These are phyloP conservation scores for Turritopsis dohrnii DNA, from an alignment of 30 jellyfish, hydroid and myxozoan species.

Conservation along the genomic window DNA sequence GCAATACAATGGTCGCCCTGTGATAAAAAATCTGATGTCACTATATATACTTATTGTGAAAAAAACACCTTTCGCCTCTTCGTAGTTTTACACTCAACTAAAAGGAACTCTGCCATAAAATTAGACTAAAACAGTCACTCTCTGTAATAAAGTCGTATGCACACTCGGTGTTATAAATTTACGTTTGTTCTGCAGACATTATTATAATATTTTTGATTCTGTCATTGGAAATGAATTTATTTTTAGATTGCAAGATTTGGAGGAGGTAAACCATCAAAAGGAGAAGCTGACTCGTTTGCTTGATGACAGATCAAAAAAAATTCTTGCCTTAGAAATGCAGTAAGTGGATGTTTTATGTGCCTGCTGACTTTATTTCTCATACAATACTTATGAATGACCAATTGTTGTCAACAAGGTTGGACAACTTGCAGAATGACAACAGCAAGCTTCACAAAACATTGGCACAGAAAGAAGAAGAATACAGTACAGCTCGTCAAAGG, in stretches of 20 bases:
- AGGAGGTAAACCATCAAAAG: conserved; percentile 52
- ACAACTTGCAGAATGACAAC: conserved; percentile 32
- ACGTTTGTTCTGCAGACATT: no score
- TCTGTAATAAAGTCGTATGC: no score
- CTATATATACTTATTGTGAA: no score
- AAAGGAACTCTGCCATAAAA: no score
- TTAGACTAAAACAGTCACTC: no score
- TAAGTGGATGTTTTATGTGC: conserved; percentile 16
- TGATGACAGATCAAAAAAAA: conserved; percentile 55
- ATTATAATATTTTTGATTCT: not conserved
- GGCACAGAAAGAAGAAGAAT: conserved; percentile 73
- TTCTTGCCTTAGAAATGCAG: conserved; percentile 61
- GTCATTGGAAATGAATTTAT: not conserved
- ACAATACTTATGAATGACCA: not conserved
- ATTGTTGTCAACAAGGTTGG: not conserved
- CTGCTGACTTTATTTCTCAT: not conserved
- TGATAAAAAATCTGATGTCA: no score
- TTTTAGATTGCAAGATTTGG: conserved; percentile 48
- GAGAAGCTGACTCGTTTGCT: conserved; percentile 41
- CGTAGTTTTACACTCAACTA: no score
- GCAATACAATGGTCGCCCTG: no score
- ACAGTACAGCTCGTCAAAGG: conserved; percentile 65
- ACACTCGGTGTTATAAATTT: no score
- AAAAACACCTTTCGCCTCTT: no score
- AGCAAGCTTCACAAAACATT: conserved; percentile 49